Conservation (phyloP, 2,888 invertebrate genomes). For the Fabriciana adippe region DNA sequence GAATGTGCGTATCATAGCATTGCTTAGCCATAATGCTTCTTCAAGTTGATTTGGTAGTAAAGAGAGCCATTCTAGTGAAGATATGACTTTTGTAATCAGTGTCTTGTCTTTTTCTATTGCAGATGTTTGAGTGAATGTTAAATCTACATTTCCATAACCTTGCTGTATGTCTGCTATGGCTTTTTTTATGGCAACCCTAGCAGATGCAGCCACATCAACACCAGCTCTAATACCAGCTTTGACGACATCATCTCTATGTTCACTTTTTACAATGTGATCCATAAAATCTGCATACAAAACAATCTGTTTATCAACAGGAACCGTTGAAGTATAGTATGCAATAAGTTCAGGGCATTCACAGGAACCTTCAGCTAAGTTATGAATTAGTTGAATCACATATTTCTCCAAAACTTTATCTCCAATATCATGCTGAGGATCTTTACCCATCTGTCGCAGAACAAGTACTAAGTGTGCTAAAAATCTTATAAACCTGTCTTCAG, state of each 20-base stretch:
- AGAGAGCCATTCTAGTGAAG: conserved; percentile 92
- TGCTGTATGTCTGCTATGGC: conserved; percentile 76
- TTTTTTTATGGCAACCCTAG: conserved; percentile 92
- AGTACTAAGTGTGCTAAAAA: conserved; percentile 93
- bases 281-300: conserved; percentile 86
- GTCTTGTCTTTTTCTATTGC: conserved; percentile 77
- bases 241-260: conserved; percentile 85
- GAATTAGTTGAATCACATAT: conserved; percentile 87
- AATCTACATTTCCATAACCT: conserved; percentile 75
- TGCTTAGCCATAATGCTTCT: conserved; percentile 93
- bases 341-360: conserved; percentile 89
- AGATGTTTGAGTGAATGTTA: conserved; percentile 86
- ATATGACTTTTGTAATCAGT: conserved; percentile 67
- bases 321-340: conserved; percentile 91
- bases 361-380: conserved; percentile 67
- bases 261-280: conserved; percentile 84
- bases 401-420: conserved; percentile 90
- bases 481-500: conserved; percentile 84
- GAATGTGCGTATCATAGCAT: conserved; percentile 93
- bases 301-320: conserved; percentile 83
- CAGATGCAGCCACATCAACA: conserved; percentile 92
- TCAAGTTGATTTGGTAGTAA: conserved; percentile 89
- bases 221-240: conserved; percentile 88
- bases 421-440: conserved; percentile 85
- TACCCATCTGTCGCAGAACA: conserved; percentile 90